phyloP scores from a whole-genome alignment of 2,113 vertebrate genomes.

The Colistium nudipinnis region DNA sequence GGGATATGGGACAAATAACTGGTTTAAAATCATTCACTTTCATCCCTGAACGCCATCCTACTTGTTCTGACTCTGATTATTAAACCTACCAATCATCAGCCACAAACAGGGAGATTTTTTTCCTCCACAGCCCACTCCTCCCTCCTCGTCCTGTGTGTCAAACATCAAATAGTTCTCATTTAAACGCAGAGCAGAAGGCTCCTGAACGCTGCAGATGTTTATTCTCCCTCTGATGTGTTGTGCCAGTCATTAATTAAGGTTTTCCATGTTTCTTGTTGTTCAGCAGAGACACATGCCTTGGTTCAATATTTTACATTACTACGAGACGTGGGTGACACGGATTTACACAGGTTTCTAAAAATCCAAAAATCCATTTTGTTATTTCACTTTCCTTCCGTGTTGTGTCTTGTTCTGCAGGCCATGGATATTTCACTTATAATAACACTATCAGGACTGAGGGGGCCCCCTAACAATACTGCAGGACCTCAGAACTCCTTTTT shows the following conservation, averaged over 20 bases:
- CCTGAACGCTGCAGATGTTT: slow-evolving; percentile 13
- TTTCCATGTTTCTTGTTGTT: slow-evolving; percentile 28
- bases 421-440: slow-evolving; percentile 51
- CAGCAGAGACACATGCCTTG: neutral
- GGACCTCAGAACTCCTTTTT: slow-evolving; percentile 47
- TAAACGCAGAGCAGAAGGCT: slow-evolving; percentile 21
- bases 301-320: neutral
- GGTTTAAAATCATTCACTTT: slow-evolving; percentile 2
- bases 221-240: slow-evolving; percentile 42
- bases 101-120: slow-evolving; percentile 16
- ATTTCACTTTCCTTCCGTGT: neutral
- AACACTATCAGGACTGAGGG: slow-evolving; percentile 44
- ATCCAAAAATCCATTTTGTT: neutral
- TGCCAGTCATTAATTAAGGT: slow-evolving; percentile 36
- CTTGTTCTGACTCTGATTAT: slow-evolving; percentile 21
- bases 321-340: neutral
- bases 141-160: slow-evolving; percentile 26
- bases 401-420: slow-evolving; percentile 28
- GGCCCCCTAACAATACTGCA: slow-evolving; percentile 36
- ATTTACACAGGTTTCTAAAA: no score
- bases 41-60: slow-evolving; percentile 23
- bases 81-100: slow-evolving; percentile 39
- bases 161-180: slow-evolving; percentile 59
- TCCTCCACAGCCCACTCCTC: slow-evolving; percentile 19
- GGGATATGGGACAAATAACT: no score